A percentile compares a stretch with the other conserved stretches of the same genome.
phyloP scores from a whole-genome alignment of 2,888 invertebrate genomes.

The Hipparchia semele region DNA sequence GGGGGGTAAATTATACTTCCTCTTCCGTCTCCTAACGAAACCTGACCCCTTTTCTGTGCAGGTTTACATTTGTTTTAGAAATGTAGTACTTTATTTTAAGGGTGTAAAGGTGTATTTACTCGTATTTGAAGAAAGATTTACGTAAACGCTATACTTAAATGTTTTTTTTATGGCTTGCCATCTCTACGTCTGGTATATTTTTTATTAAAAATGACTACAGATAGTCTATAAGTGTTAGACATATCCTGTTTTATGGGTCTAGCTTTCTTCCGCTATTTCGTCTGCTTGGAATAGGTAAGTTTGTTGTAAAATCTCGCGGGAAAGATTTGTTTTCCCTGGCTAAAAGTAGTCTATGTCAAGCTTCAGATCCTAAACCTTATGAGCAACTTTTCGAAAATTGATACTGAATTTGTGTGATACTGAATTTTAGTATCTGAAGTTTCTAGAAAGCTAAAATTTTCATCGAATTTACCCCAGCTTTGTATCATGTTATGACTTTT shows the following conservation, averaged over 20 bases:
- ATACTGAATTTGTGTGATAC: not conserved
- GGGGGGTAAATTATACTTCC: conserved; percentile 50
- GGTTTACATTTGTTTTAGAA: conserved; percentile 21
- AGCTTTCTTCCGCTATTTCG: too few relatives aligned
- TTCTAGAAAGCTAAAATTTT: too few relatives aligned
- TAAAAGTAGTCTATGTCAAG: too few relatives aligned
- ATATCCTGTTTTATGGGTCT: too few relatives aligned
- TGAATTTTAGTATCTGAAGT: not conserved
- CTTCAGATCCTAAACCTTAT: too few relatives aligned
- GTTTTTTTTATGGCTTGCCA: conserved; percentile 6
- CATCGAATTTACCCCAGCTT: not conserved
- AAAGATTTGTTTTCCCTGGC: too few relatives aligned
- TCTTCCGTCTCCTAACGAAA: conserved; percentile 36
- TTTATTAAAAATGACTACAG: not conserved
- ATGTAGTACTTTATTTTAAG: conserved; percentile 22
- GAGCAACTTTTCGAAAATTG: too few relatives aligned
- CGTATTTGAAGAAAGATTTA: conserved; percentile 2
- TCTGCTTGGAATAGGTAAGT: too few relatives aligned
- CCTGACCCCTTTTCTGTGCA: conserved; percentile 30
- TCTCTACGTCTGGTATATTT: not conserved
- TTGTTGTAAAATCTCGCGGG: too few relatives aligned
- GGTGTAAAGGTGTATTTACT: conserved; percentile 3
- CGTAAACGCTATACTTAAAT: not conserved
- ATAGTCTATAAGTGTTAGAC: rapidly evolving
- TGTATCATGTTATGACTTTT: conserved; percentile 5